A percentile compares a stretch with the other conserved stretches of the same genome.
Evolutionary conservation across 1,140 invertebrate species (phyloP).

Genomic region (Phenacoccus solenopsis): DNA sequence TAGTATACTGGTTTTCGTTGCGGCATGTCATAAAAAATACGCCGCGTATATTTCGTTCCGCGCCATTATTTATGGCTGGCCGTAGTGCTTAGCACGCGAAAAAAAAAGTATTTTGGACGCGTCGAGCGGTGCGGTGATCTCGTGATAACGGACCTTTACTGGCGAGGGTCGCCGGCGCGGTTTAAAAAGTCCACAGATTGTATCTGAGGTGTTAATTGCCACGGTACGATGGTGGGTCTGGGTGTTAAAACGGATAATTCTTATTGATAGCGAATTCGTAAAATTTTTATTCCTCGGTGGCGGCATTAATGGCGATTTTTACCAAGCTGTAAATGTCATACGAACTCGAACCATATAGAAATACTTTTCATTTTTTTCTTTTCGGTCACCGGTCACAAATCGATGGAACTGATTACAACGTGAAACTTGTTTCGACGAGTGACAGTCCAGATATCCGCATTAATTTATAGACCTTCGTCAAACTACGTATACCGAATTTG

Average conservation of each 20-base stretch:
- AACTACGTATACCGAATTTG: neutral
- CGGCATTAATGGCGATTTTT: neutral
- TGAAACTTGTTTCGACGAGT: neutral
- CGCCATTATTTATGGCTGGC: neutral
- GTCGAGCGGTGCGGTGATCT: neutral
- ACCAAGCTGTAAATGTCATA: neutral
- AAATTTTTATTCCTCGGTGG: neutral
- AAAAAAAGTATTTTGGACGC: neutral
- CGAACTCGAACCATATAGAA: no score
- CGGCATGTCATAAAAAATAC: constrained; percentile 1
- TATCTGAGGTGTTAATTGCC: neutral
- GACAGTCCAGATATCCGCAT: no score
- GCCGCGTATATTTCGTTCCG: neutral
- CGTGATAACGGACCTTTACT: neutral
- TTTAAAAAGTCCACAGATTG: neutral
- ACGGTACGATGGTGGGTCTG: neutral
- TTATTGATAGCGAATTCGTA: neutral
- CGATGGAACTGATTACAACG: neutral
- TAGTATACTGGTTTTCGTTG: constrained; percentile 9
- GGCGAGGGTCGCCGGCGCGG: no score
- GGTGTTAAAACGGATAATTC: neutral
- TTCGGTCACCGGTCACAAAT: neutral
- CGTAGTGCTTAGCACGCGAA: neutral
- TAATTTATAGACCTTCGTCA: no score
- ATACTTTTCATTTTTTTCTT: neutral